Base-by-base conservation (phyloP, 1,140 invertebrate genomes). In the Heliconius himera region DNA sequence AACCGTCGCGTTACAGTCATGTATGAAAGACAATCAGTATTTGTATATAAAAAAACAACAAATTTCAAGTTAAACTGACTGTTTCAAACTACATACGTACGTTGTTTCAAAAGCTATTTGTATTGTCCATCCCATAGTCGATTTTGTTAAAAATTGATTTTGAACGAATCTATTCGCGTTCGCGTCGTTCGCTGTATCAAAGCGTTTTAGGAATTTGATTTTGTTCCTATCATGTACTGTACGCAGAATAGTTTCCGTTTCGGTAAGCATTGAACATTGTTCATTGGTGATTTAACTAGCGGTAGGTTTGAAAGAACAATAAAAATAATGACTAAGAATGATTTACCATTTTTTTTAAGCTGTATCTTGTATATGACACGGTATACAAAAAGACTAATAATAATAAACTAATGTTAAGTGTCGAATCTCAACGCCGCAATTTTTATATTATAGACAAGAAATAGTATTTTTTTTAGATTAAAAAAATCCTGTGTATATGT, bases 61-160 rank as follows among this genome's bases (percentile, higher is more conserved):
- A 8, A 22, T 22, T 22, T 22, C n/a, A 3, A 22, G 0, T 56
- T 56, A 11, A 46, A 46, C 41, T 46, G 41, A 46, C 13, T 46
- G n/a, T 66, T 29, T 16, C 60, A 56, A 56, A 56, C n/a, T n/a
- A 56, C 60, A 29, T 26, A 66, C 26, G 26, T 29, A 26, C 26
- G 9, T 22, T 13, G 26, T 66, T 66, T 29, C 60, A 66, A 13
- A 66, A 66, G 13, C 60, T 29, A 66, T 66, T 66, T 22, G n/a
- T 22, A 56, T 22, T 66, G 60, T 66, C 60, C 60, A 66, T 66
- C 13, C 60, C 9, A 66, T 66, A 26, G 60, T 66, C 3, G 60
- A 66, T 29, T 66, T 66, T 66, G 60, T 66, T 66, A 66, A 66
- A 66, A 66, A 66, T 66, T 66, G 60, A 66, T 66, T 51, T 29